Base-by-base conservation (phyloP, 2,113 vertebrate genomes). In the Coptodon bakossiorum region DNA sequence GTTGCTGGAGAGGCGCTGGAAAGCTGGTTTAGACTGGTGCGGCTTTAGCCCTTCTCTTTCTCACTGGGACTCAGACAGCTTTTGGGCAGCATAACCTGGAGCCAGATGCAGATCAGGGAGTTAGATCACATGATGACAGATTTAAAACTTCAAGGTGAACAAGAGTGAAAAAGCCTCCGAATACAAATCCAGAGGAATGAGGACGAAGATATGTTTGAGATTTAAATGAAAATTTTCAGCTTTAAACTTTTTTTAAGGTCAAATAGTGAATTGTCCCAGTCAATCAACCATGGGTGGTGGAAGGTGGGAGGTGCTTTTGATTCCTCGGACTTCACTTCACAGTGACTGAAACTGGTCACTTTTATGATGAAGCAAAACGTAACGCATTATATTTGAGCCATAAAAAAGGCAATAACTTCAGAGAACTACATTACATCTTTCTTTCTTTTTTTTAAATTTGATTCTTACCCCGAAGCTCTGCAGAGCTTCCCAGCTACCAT, bases 51-150 rank as follows among this genome's bases (percentile, higher is more conserved):
- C 94, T 97, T 97, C 92, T 97, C 96, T 96, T 96, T 96, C 95
- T 96, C 96, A 80, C 95, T 96, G 93, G 94, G 96, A 96, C 96
- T 96, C 94, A 96, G 94, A 81, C 95, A 95, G 93, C 96, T 95
- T 96, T 96, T 96, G 95, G 94, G 94, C 95, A 96, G 96, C 96
- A 97, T 97, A 97, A 97, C 96, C 96, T 97, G 94, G 89, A 90
- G 86, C 81, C 56, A 89, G 36, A 92, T 3, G 57, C 13, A 92
- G 78, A 91, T 84, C 16, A 52, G 34, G 19, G 84, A 56, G 50
- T 90, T 87, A 85, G 82, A 66, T 9, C 43, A 85, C 27, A 50
- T 14, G 24, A 59, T 71, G 45, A 19, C 34, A 54, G 54, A 43
- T 59, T 87, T 57, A 79, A 9, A 57, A 79, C 54, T 27, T 19